Evolutionary conservation across 2,797 vertebrate species (phyloP).

Genomic region (Petrocephalus schoutedeni): DNA sequence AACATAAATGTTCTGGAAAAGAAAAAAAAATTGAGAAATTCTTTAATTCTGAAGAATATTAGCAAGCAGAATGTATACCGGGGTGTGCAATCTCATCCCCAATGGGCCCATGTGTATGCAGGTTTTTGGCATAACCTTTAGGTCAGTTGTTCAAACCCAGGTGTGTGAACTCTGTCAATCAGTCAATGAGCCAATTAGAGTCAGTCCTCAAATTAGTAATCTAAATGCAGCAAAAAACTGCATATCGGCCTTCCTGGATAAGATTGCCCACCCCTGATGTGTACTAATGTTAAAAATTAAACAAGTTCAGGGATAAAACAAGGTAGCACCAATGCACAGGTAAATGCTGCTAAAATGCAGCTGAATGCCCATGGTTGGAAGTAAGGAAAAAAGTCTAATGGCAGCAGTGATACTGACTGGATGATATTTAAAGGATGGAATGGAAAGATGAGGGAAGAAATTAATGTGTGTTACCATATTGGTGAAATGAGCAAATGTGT

Average conservation of each 20-base stretch:
- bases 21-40: no score
- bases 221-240: no score
- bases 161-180: no score
- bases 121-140: no score
- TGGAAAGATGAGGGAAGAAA: neutral
- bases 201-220: no score
- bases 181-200: no score
- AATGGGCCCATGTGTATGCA: no score
- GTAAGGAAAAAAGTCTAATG: neutral
- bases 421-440: neutral
- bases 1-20: no score
- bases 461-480: neutral
- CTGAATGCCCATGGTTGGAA: neutral
- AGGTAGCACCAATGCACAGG: neutral
- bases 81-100: no score
- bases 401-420: neutral
- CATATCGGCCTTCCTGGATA: no score
- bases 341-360: neutral
- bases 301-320: neutral
- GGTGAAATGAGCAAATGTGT: neutral
- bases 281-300: neutral
- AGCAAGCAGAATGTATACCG: neutral
- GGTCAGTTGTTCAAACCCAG: no score
- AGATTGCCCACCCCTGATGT: no score
- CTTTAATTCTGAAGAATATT: neutral